phyloP scores from a whole-genome alignment of 2,888 invertebrate genomes.

The Netelia inedita region DNA sequence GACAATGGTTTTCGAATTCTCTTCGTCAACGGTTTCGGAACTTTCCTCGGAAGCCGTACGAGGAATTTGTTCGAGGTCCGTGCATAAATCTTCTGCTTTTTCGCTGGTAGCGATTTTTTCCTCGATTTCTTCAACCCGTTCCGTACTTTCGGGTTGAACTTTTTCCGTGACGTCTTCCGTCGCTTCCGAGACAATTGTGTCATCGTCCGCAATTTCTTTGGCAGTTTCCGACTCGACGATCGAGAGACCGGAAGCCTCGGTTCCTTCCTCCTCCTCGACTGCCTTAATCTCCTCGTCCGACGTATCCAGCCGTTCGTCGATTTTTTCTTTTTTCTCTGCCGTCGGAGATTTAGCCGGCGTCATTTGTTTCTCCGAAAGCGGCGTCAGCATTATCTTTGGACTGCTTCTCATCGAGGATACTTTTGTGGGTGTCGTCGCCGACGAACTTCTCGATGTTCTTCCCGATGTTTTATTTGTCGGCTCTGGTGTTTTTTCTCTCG shows the following conservation, averaged over 20 bases:
- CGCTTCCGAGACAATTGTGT: background rate
- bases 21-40: slow-evolving; percentile 17
- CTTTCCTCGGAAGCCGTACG: slow-evolving; percentile 23
- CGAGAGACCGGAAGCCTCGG: slow-evolving; percentile 10
- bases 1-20: slow-evolving; percentile 24
- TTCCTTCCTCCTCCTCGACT: background rate
- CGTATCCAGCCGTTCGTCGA: slow-evolving; percentile 1
- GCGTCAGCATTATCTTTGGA: slow-evolving; percentile 64
- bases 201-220: slow-evolving; percentile 59
- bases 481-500: slow-evolving; percentile 75
- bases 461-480: slow-evolving; percentile 77
- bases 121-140: slow-evolving; percentile 3
- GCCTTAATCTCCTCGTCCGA: background rate
- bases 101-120: slow-evolving; percentile 30
- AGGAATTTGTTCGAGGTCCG: slow-evolving; percentile 32
- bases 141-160: slow-evolving; percentile 14
- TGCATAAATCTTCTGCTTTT: background rate
- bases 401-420: slow-evolving; percentile 67
- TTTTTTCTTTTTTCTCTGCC: slow-evolving; percentile 32
- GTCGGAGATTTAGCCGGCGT: slow-evolving; percentile 69
- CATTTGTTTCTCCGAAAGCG: slow-evolving; percentile 55
- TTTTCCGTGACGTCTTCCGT: slow-evolving; percentile 2
- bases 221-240: background rate
- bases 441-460: slow-evolving; percentile 71
- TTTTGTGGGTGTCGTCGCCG: slow-evolving; percentile 73